A percentile compares a stretch with the other conserved stretches of the same genome.
Conservation (phyloP, 2,888 invertebrate species). For the Aphidoletes aphidimyza region DNA sequence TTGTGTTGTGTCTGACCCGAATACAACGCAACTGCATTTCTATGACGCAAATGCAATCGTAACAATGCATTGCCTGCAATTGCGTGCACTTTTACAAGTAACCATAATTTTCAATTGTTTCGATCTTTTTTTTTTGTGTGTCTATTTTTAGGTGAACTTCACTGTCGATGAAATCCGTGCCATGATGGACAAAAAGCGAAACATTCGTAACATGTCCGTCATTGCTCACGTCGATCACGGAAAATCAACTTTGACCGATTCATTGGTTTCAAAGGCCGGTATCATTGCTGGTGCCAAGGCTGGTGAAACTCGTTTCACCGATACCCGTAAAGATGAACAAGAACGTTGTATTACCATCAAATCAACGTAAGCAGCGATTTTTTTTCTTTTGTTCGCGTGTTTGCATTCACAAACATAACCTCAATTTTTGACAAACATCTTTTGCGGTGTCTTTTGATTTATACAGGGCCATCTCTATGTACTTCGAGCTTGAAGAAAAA, state of each 20-base stretch:
- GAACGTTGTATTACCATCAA: slow-evolving; percentile 99
- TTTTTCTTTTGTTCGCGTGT: neutral
- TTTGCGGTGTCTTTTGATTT: neutral
- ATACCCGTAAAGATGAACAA: slow-evolving; percentile 99
- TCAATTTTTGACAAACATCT: neutral
- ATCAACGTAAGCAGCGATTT: slow-evolving; percentile 84
- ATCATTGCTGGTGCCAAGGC: slow-evolving; percentile 99
- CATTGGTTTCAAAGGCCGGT: slow-evolving; percentile 99
- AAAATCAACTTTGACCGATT: slow-evolving; percentile 99
- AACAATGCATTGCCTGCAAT: too few relatives aligned
- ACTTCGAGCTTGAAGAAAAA: slow-evolving; percentile 94
- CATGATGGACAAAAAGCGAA: slow-evolving; percentile 99
- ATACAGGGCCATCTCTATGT: slow-evolving; percentile 97
- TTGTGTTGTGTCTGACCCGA: slow-evolving; percentile 21
- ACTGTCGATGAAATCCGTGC: slow-evolving; percentile 99
- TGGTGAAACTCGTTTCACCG: slow-evolving; percentile 98
- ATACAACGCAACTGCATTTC: slow-evolving; percentile 3
- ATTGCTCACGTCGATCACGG: slow-evolving; percentile 99
- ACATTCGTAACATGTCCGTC: slow-evolving; percentile 99
- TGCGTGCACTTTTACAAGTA: too few relatives aligned
- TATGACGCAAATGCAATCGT: slow-evolving; percentile 39
- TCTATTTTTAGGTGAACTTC: slow-evolving; percentile 91
- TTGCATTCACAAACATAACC: neutral
- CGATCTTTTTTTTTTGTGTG: neutral
- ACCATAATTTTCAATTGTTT: neutral